Evolutionary conservation across 2,888 invertebrate genomes (phyloP), one percentile per base, ranked within the genome.

Genomic region (Ectemnius lituratus): DNA sequence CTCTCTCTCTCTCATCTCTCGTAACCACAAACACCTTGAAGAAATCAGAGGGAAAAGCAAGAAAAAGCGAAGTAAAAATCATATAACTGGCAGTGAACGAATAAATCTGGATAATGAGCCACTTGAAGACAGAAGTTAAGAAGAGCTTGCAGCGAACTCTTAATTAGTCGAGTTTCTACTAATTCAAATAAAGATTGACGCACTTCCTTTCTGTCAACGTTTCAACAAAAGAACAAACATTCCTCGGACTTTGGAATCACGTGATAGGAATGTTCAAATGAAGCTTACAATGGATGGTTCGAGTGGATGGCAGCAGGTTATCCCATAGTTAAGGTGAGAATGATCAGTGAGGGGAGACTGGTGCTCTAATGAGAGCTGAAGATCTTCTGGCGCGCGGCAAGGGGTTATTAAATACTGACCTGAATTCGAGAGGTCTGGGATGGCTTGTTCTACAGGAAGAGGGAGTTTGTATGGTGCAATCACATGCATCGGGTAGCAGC

Each of bases 401-500:
- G 68, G 57, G 62, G 69, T 73, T 80, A 81, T 78, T 68, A 68
- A 78, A 72, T 75, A 62, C 52, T 70, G 78, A 47, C 66, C 79
- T 82, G 68, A 72, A 76, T 80, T 82, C 76, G 52, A 13, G 67
- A 37, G 37, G 8, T 37, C 37, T 6, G 37, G 8, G 8, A 37
- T 8, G 6, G 8, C 37, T 37, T 37, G 37, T 23, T 23, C 23
- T 23, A 23, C 23, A 23, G 37, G 37, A 37, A 11, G 37, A 11
- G 37, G 37, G 37, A 37, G 37, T 37, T 37, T 37, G 45, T n/a
- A 49, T 46, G 27, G 52, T 62, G 71, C 69, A 80, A 78, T 76
- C 70, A 73, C 76, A 76, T 78, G 80, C 82, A 78, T 76, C 73
- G 78, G 75, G 82, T 82, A 82, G 72, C 81, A 73, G 62, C 73